Evolutionary conservation across 2,113 vertebrate genomes (phyloP).

Genomic region (Hystrix cristata): DNA sequence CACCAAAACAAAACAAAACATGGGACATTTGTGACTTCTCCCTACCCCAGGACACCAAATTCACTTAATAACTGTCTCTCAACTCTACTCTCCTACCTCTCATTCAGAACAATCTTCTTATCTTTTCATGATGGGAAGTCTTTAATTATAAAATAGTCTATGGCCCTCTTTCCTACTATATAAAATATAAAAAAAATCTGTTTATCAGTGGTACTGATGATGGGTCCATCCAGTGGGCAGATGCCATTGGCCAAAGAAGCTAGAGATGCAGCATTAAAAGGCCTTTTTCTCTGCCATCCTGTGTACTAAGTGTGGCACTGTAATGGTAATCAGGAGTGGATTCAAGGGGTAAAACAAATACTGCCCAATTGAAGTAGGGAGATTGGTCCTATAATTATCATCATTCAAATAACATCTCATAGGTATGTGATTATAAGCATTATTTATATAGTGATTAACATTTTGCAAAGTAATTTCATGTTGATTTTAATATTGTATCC

Average conservation of each 20-base stretch:
- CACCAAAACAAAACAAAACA: not conserved
- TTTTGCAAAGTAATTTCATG: constrained; percentile 60
- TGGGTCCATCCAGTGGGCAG: constrained; percentile 2
- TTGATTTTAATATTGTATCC: constrained; percentile 61
- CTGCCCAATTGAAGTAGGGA: constrained; percentile 1
- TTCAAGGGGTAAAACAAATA: constrained; percentile 5
- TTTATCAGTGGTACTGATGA: constrained; percentile 27
- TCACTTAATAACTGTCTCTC: not conserved
- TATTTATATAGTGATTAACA: constrained; percentile 39
- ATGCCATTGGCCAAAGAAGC: not conserved
- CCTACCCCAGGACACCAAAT: not conserved
- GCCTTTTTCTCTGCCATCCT: not conserved
- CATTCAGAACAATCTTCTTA: not conserved
- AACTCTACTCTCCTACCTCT: not conserved
- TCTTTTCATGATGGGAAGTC: not conserved
- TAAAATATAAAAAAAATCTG: constrained; percentile 6
- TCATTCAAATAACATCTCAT: not conserved
- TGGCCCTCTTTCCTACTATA: not conserved
- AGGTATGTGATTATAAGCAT: not conserved
- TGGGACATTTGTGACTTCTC: constrained; percentile 15
- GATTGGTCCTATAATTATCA: constrained; percentile 5
- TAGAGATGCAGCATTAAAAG: constrained; percentile 31
- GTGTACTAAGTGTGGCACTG: not conserved
- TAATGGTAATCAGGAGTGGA: constrained; percentile 19
- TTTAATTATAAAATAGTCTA: not conserved